These are phyloP conservation scores for Epinephelus awoara DNA, from an alignment of 2,797 vertebrate species.

Conservation along the genomic window DNA sequence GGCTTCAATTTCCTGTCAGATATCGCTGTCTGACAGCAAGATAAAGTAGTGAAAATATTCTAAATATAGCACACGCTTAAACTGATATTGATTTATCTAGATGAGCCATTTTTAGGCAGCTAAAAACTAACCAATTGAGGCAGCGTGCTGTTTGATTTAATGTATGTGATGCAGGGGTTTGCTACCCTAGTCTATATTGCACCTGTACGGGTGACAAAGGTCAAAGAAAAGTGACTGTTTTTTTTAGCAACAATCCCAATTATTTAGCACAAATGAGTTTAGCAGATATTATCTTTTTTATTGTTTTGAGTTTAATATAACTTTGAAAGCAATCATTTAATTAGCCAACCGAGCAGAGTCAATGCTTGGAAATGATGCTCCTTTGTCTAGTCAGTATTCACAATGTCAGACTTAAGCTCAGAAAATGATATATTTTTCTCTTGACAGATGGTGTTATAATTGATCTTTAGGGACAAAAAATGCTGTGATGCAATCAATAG, in stretches of 20 bases:
- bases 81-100: too few relatives aligned
- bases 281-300: not conserved
- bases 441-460: not conserved
- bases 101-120: too few relatives aligned
- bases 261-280: not conserved
- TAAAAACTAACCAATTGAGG: too few relatives aligned
- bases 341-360: not conserved
- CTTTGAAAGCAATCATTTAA: slow-evolving; percentile 15
- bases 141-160: too few relatives aligned
- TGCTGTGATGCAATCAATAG: not conserved
- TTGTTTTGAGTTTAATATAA: slow-evolving; percentile 2
- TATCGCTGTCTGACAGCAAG: too few relatives aligned
- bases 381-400: not conserved
- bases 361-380: not conserved
- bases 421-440: not conserved
- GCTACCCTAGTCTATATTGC: too few relatives aligned
- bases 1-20: too few relatives aligned
- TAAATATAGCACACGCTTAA: too few relatives aligned
- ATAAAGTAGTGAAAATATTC: too few relatives aligned
- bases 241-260: not conserved
- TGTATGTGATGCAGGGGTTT: too few relatives aligned
- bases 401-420: not conserved
- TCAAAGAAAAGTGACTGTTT: not conserved
- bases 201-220: not conserved
- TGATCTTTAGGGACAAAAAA: not conserved